phyloP scores from a whole-genome alignment of 2,888 invertebrate species.

The Griposia aprilina region DNA sequence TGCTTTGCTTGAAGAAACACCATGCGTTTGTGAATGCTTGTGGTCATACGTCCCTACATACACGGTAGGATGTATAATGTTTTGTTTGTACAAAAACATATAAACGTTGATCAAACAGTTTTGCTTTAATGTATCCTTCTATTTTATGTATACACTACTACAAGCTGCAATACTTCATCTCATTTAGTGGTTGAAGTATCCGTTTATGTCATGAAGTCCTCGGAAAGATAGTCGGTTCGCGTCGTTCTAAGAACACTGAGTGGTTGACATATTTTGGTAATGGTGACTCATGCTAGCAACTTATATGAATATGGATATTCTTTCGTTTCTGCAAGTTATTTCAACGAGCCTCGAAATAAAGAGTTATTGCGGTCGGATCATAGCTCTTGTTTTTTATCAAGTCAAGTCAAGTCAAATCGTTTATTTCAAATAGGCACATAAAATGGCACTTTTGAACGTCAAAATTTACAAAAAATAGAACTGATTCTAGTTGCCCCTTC shows the following conservation, averaged over 20 bases:
- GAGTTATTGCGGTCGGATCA: too few species aligned
- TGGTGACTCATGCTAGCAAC: background rate
- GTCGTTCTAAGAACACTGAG: constrained; percentile 13
- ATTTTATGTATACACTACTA: constrained; percentile 1
- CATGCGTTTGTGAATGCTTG: background rate
- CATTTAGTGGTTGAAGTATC: constrained; percentile 23
- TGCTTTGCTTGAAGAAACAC: constrained; percentile 10
- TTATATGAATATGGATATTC: constrained; percentile 26
- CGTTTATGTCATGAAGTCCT: constrained; percentile 14
- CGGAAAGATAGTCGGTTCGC: background rate
- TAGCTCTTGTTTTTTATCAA: background rate
- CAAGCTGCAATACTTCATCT: constrained; percentile 1
- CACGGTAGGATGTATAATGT: background rate
- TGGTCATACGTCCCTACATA: background rate
- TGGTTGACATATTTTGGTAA: constrained; percentile 29
- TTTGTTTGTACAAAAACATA: background rate
- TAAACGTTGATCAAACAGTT: constrained; percentile 12
- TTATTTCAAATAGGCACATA: too few species aligned
- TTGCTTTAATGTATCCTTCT: constrained; percentile 9
- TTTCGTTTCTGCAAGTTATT: constrained; percentile 6
- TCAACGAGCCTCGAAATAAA: background rate
- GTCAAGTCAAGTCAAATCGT: too few species aligned
- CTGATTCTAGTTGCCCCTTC: too few species aligned
- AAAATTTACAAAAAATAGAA: too few species aligned
- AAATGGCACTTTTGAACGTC: too few species aligned